These are phyloP conservation scores for Harpegnathos saltator DNA, from an alignment of 1,140 invertebrate species.

Conservation along the genomic window DNA sequence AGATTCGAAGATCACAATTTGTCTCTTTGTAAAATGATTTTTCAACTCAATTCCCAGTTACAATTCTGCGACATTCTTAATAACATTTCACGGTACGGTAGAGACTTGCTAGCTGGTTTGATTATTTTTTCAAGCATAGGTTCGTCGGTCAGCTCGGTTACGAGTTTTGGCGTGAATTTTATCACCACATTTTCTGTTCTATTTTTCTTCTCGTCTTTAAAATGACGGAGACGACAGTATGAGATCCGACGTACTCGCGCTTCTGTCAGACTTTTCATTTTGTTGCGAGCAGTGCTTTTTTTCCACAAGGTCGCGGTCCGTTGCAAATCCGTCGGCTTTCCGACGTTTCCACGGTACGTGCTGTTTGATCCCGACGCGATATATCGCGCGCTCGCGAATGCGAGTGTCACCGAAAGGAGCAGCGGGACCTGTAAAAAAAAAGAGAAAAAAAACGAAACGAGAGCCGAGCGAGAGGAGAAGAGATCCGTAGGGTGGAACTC, in stretches of 20 bases:
- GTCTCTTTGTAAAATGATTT: too few species aligned
- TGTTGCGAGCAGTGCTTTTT: constrained; percentile 13
- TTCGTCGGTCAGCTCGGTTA: too few species aligned
- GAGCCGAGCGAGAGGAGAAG: constrained; percentile 37
- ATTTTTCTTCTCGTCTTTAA: not conserved
- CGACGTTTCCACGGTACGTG: constrained; percentile 80
- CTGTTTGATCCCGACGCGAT: constrained; percentile 75
- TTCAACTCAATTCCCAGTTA: too few species aligned
- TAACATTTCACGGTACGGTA: too few species aligned
- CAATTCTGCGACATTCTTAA: too few species aligned
- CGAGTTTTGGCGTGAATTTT: not conserved
- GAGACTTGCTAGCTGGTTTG: too few species aligned
- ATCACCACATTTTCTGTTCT: not conserved
- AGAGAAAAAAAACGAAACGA: constrained; percentile 34
- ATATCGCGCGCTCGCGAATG: constrained; percentile 64
- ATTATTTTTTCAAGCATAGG: too few species aligned
- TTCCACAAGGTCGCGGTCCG: constrained; percentile 14
- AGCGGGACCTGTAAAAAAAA: constrained; percentile 28
- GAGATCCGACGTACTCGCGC: not conserved
- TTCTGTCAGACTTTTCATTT: constrained; percentile 12
- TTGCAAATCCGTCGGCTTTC: constrained; percentile 34
- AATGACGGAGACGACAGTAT: not conserved
- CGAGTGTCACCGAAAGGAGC: constrained; percentile 20
- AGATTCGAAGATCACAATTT: too few species aligned
- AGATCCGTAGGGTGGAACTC: constrained; percentile 13